These are phyloP conservation scores for Leontopithecus rosalia DNA, from an alignment of 2,797 vertebrate genomes.

Conservation along the genomic window DNA sequence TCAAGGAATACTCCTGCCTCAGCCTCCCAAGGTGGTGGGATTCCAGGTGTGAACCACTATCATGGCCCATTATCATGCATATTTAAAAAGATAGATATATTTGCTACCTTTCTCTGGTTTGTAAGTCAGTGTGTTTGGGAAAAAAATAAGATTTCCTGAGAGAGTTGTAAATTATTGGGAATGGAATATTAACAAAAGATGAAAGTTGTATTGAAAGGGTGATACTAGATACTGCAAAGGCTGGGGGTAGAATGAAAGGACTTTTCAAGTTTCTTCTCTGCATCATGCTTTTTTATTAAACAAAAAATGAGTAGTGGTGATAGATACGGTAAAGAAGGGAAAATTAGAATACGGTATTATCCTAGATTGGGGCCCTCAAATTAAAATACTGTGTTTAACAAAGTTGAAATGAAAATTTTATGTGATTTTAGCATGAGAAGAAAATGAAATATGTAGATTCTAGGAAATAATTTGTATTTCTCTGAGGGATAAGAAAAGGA, in stretches of 20 bases:
- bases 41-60: no score
- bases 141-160: not conserved
- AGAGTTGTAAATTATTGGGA: not conserved
- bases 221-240: not conserved
- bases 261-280: not conserved
- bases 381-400: constrained; percentile 17
- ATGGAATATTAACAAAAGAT: not conserved
- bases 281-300: not conserved
- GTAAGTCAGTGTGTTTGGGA: not conserved
- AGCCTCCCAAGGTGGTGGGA: not conserved
- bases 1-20: not conserved
- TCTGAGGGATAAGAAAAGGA: not conserved
- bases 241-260: not conserved
- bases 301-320: not conserved
- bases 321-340: not conserved
- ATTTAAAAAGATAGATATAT: not conserved
- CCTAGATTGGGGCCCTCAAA: not conserved
- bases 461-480: not conserved
- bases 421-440: not conserved
- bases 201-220: not conserved
- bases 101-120: not conserved
- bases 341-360: not conserved
- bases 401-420: constrained; percentile 40
- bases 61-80: not conserved
- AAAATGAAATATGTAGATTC: not conserved